Evolutionary conservation across 2,888 invertebrate genomes (phyloP), one percentile per base, ranked within the genome.

Genomic region (Plusia festucae): DNA sequence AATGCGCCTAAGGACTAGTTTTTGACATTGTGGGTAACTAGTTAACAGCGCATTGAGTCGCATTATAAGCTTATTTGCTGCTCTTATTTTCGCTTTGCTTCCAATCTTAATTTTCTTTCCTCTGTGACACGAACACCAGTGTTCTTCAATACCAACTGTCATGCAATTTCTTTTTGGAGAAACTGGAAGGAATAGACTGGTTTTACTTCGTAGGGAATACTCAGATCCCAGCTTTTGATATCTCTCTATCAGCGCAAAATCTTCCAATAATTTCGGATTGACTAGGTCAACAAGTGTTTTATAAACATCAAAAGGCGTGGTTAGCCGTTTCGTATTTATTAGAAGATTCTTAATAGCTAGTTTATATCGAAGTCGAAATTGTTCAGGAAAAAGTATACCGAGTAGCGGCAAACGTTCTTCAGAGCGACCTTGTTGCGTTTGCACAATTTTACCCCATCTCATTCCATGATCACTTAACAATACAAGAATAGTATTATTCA

Each of bases 381-480:
- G 96, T 9, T 92, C 84, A 0, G 99, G 99, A 57, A 98, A 91
- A 6, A 96, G 88, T 0, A 97, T 84, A 79, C 96, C 96, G 16
- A 98, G 91, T 71, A 98, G 96, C 0, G 99, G 99, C 61, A 98
- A 94, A 53, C 98, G 96, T 87, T 98, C 98, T 90, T 99, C 99
- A 83, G 98, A 95, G 82, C 96, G 95, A 0, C 98, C 98, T 89
- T 98, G 97, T 86, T 97, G 97, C 0, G 98, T 98, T 62, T 95
- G 92, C 2, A 98, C 95, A 74, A 98, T 97, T 1, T 94, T 93
- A 0, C 98, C 98, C 96, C 97, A 98, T 68, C 98, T 95, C 73
- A 98, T 96, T 0, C 99, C 99, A 84, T 99, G 99, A 86, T 99
- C 99, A 86, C 98, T 98, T 93, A 98, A 95, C 11, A 98, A 88